A percentile compares a stretch with the other conserved stretches of the same genome.
These are phyloP conservation scores for Eleutherodactylus coqui DNA, from an alignment of 2,797 vertebrate genomes.

Conservation along the genomic window DNA sequence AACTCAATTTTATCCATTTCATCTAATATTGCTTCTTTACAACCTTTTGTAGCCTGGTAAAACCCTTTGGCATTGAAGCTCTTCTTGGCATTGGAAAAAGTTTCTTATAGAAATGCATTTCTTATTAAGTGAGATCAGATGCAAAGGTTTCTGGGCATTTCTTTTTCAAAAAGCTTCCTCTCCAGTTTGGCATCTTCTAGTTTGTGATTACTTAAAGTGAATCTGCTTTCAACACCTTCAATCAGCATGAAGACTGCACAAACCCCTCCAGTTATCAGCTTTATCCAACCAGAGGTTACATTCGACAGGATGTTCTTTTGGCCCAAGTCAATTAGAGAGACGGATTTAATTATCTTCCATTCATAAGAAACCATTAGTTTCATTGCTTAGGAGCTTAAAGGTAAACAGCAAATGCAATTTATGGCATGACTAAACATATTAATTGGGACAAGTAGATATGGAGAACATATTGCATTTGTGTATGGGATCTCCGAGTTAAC, in stretches of 20 bases:
- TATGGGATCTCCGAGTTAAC: too few species aligned
- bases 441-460: neutral
- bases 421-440: neutral
- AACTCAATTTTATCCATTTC: neutral
- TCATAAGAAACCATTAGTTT: neutral
- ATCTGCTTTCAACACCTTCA: conserved; percentile 36
- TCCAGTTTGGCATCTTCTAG: conserved; percentile 7
- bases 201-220: conserved; percentile 20
- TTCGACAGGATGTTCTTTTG: conserved; percentile 32
- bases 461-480: neutral
- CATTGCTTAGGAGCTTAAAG: conserved; percentile 2
- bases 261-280: conserved; percentile 11
- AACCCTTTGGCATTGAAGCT: too few species aligned
- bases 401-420: neutral
- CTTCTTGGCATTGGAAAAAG: neutral
- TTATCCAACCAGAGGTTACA: conserved; percentile 1
- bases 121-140: neutral
- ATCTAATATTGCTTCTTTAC: neutral
- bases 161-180: neutral
- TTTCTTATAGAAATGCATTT: neutral
- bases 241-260: conserved; percentile 18
- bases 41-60: neutral
- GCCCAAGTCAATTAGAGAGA: conserved; percentile 11
- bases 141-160: conserved; percentile 19
- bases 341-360: neutral